These are phyloP conservation scores for Bradypodion ventrale DNA, from an alignment of 2,797 vertebrate species.

Conservation along the genomic window DNA sequence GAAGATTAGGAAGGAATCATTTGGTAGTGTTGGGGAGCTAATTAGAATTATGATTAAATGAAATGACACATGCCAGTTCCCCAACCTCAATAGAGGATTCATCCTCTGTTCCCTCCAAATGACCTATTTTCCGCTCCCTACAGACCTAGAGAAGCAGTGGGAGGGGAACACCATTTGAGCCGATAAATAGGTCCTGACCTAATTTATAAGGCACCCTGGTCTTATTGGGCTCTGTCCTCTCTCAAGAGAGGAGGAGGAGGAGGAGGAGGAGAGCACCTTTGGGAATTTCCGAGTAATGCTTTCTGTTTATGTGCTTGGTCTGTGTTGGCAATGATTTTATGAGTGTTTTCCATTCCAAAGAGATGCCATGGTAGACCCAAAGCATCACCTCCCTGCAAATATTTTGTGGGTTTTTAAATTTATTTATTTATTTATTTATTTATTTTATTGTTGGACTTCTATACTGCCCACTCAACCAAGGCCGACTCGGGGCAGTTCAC, in stretches of 20 bases:
- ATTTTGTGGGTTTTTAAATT: too few relatives aligned
- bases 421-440: neutral
- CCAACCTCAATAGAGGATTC: slow-evolving; percentile 68
- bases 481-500: too few relatives aligned
- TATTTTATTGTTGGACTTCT: too few relatives aligned
- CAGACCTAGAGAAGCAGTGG: slow-evolving; percentile 31
- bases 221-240: slow-evolving; percentile 59
- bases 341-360: neutral
- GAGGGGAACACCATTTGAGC: slow-evolving; percentile 45
- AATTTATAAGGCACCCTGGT: slow-evolving; percentile 49
- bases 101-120: slow-evolving; percentile 66
- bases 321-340: neutral
- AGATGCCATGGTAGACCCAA: too few relatives aligned
- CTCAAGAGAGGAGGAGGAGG: neutral
- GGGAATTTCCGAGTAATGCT: too few relatives aligned
- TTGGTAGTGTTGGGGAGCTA: slow-evolving; percentile 55
- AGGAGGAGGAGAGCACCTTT: neutral
- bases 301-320: too few relatives aligned
- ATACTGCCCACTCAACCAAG: too few relatives aligned
- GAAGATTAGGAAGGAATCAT: neutral
- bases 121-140: slow-evolving; percentile 75
- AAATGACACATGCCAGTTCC: slow-evolving; percentile 70
- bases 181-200: slow-evolving; percentile 74
- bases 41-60: slow-evolving; percentile 78
- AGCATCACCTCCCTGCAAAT: too few relatives aligned